These are phyloP conservation scores for Uloborus diversus DNA, from an alignment of 1,140 invertebrate species.

Conservation along the genomic window DNA sequence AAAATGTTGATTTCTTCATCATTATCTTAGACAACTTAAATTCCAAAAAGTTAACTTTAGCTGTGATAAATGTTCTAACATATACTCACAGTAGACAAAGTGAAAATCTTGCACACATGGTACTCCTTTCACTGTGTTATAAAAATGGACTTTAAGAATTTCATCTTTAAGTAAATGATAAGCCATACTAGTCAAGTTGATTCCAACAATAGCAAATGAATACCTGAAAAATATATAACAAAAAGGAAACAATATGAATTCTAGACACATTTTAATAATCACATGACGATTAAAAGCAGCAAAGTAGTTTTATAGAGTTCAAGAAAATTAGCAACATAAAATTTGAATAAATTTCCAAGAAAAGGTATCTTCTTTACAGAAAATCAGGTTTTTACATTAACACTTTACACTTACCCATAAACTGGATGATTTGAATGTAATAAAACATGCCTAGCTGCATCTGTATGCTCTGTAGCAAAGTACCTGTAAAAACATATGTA, in stretches of 20 bases:
- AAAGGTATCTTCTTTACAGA: conserved; percentile 8
- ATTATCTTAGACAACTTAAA: too few relatives aligned
- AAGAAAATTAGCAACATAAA: neutral
- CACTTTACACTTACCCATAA: conserved; percentile 73
- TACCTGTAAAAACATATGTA: conserved; percentile 63
- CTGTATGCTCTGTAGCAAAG: conserved; percentile 84
- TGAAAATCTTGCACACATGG: conserved; percentile 82
- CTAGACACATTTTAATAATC: neutral
- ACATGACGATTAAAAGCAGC: neutral
- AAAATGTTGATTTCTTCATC: too few relatives aligned
- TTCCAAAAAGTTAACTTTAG: too few relatives aligned
- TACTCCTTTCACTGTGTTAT: conserved; percentile 74
- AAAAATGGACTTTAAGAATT: conserved; percentile 89
- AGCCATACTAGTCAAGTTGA: conserved; percentile 93
- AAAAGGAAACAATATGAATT: neutral
- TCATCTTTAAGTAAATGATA: conserved; percentile 82
- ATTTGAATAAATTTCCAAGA: neutral
- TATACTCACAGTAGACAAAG: conserved; percentile 83
- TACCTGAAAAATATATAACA: conserved; percentile 66
- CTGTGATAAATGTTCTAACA: too few relatives aligned
- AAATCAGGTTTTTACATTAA: neutral
- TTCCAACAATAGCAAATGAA: conserved; percentile 81
- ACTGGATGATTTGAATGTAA: conserved; percentile 88
- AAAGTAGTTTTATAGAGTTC: neutral
- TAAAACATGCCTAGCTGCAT: conserved; percentile 81